These are phyloP conservation scores for Zaprionus gabonicus DNA, from an alignment of 1,140 invertebrate genomes.

Conservation along the genomic window DNA sequence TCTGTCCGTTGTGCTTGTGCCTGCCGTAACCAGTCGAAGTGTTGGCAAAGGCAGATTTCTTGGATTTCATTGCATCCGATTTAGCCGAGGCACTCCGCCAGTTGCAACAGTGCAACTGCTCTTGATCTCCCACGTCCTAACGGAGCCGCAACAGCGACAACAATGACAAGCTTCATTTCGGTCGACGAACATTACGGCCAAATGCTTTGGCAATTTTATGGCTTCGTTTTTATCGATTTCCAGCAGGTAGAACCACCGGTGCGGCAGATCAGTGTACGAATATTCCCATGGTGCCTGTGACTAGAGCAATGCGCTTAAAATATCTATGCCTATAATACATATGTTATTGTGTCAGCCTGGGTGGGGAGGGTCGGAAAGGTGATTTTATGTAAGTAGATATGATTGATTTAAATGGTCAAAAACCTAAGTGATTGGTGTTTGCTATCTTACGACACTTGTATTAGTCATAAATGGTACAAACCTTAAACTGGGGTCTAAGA, in stretches of 20 bases:
- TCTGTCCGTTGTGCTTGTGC: conserved; percentile 66
- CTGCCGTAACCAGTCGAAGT: conserved; percentile 79
- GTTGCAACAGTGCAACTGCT: background rate
- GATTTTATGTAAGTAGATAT: background rate
- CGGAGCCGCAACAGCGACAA: conserved; percentile 35
- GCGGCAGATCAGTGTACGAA: conserved; percentile 30
- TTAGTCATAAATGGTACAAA: no score
- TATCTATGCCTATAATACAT: conserved; percentile 63
- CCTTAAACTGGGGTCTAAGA: no score
- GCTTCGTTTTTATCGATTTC: conserved; percentile 76
- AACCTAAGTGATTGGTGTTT: background rate
- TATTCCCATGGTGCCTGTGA: conserved; percentile 41
- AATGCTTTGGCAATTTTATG: conserved; percentile 55
- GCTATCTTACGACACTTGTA: no score
- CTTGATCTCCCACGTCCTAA: conserved; percentile 29
- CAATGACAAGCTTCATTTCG: conserved; percentile 49
- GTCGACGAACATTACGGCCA: conserved; percentile 16
- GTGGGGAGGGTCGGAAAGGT: no score
- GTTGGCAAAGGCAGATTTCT: conserved; percentile 76
- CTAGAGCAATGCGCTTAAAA: conserved; percentile 70
- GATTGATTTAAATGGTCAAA: background rate
- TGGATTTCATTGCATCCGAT: conserved; percentile 75
- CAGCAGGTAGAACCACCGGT: conserved; percentile 24
- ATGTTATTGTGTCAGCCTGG: conserved; percentile 58
- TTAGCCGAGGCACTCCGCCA: conserved; percentile 1